A percentile compares a stretch with the other conserved stretches of the same genome.
Conservation (phyloP, 2,797 vertebrate species). For the Taenioides sp. region DNA sequence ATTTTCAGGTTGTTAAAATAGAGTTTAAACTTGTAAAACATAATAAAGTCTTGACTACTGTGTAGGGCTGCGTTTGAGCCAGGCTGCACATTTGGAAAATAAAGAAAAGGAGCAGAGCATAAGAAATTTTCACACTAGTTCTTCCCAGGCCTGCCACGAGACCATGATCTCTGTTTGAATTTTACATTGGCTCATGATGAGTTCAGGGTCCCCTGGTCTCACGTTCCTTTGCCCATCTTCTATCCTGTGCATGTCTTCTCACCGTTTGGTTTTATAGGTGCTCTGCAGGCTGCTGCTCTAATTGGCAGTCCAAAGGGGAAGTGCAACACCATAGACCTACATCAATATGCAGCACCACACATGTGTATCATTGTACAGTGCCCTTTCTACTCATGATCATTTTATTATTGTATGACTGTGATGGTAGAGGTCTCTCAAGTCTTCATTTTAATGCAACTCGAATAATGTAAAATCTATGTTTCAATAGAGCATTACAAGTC, state of each 20-base stretch:
- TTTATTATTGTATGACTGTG: conserved; percentile 36
- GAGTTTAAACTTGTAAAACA: no score
- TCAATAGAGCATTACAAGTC: not conserved
- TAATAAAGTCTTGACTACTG: no score
- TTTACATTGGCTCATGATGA: conserved; percentile 60
- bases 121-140: conserved; percentile 3
- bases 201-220: conserved; percentile 45
- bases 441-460: not conserved
- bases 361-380: conserved; percentile 11
- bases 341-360: conserved; percentile 2
- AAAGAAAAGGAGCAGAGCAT: conserved; percentile 9
- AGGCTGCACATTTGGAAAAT: conserved; percentile 40
- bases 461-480: not conserved
- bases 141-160: conserved; percentile 39
- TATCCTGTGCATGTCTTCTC: conserved; percentile 39
- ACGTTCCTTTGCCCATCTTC: conserved; percentile 27
- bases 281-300: conserved; percentile 50
- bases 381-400: conserved; percentile 15
- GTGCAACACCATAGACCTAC: conserved; percentile 6
- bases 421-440: conserved; percentile 22
- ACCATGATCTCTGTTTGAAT: conserved; percentile 57
- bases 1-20: no score
- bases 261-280: conserved; percentile 21
- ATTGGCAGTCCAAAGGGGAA: conserved; percentile 51
- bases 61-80: no score